Evolutionary conservation across 2,888 invertebrate species (phyloP).

Genomic region (Drosophila suboccidentalis): DNA sequence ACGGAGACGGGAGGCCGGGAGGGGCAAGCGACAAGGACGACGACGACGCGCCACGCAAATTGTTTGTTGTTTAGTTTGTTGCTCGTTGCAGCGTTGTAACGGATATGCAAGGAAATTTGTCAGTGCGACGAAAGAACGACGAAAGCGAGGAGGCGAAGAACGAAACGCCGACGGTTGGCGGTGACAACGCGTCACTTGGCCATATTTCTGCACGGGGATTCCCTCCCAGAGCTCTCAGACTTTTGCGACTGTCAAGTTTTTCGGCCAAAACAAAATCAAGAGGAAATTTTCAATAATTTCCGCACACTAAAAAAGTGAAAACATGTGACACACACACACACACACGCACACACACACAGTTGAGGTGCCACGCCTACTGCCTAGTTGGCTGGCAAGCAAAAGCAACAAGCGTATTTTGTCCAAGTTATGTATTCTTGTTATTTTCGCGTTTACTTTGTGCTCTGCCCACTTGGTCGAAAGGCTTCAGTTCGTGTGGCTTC

Average conservation of each 20-base stretch:
- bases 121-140: constrained; percentile 47
- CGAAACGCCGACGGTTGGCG: constrained; percentile 55
- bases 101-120: constrained; percentile 79
- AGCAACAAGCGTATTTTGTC: constrained; percentile 70
- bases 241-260: constrained; percentile 4
- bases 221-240: constrained; percentile 17
- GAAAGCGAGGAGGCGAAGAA: constrained; percentile 16
- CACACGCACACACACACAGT: not conserved
- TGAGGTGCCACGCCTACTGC: constrained; percentile 61
- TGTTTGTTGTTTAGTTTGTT: constrained; percentile 52
- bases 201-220: constrained; percentile 33
- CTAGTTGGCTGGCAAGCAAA: constrained; percentile 19
- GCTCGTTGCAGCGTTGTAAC: constrained; percentile 38
- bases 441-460: constrained; percentile 14
- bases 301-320: constrained; percentile 54
- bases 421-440: constrained; percentile 21
- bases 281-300: constrained; percentile 83
- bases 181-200: constrained; percentile 44
- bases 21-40: constrained; percentile 29
- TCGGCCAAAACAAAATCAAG: constrained; percentile 64
- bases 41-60: constrained; percentile 62
- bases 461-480: constrained; percentile 50
- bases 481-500: constrained; percentile 51
- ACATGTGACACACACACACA: constrained; percentile 19
- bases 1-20: not conserved